phyloP scores from a whole-genome alignment of 2,113 vertebrate species.

The Grus americana region DNA sequence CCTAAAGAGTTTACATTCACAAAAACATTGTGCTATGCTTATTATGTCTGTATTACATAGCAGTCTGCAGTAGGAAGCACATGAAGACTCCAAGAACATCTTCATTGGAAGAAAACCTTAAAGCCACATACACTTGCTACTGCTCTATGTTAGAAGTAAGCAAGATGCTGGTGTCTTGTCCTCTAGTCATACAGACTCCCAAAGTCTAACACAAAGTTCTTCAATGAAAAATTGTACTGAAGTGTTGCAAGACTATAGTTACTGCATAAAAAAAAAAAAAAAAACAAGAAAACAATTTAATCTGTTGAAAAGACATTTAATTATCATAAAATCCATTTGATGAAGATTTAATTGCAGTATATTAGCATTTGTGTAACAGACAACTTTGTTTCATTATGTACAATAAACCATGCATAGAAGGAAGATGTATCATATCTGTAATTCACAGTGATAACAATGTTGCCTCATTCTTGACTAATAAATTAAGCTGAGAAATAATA shows the following conservation, averaged over 20 bases:
- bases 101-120: background rate
- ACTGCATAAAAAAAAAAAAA: background rate
- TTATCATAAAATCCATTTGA: background rate
- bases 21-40: background rate
- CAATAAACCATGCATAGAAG: background rate
- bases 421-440: background rate
- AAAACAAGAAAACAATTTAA: background rate
- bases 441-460: background rate
- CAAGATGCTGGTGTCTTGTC: background rate
- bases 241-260: background rate
- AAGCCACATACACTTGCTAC: background rate
- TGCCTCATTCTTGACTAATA: background rate
- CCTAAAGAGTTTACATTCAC: background rate
- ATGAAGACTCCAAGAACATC: background rate
- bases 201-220: background rate
- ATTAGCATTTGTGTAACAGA: background rate
- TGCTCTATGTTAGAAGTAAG: background rate
- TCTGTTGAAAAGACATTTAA: conserved; percentile 4
- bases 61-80: background rate
- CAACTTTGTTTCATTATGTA: background rate
- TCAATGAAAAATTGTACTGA: background rate
- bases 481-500: background rate
- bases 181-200: background rate
- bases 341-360: background rate
- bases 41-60: background rate